These are phyloP conservation scores for Pedionomus torquatus DNA, from an alignment of 2,113 vertebrate species.

Conservation along the genomic window DNA sequence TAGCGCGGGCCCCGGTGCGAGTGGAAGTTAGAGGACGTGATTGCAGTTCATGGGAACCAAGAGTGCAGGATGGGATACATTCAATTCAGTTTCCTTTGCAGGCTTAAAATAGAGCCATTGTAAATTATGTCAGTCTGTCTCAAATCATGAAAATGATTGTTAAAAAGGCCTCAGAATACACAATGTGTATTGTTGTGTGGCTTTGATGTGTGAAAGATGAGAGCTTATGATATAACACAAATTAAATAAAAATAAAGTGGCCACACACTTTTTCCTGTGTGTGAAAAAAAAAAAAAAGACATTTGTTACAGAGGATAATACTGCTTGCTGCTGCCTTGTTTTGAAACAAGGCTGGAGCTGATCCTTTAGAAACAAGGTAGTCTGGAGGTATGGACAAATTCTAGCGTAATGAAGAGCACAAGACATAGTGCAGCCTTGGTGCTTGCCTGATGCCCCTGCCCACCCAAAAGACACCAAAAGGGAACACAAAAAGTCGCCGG, in stretches of 20 bases:
- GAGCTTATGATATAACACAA: conserved; percentile 76
- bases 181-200: conserved; percentile 86
- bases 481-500: not conserved
- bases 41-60: conserved; percentile 97
- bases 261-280: conserved; percentile 60
- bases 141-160: conserved; percentile 89
- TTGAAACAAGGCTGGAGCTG: not conserved
- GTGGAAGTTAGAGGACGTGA: conserved; percentile 90
- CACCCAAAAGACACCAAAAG: not conserved
- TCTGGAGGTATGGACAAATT: not conserved
- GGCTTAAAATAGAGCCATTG: conserved; percentile 99
- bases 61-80: conserved; percentile 99
- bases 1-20: conserved; percentile 72
- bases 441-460: not conserved
- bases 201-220: conserved; percentile 96
- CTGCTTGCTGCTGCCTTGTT: conserved; percentile 14
- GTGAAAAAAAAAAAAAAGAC: not conserved
- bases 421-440: not conserved
- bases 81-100: conserved; percentile 97
- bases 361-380: not conserved
- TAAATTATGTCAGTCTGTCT: conserved; percentile 93
- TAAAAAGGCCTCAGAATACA: conserved; percentile 84
- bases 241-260: conserved; percentile 68
- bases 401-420: not conserved
- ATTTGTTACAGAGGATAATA: conserved; percentile 5